A percentile compares a stretch with the other conserved stretches of the same genome.
These are phyloP conservation scores for Halcyon leucocephala DNA, from an alignment of 2,797 vertebrate species.

Conservation along the genomic window DNA sequence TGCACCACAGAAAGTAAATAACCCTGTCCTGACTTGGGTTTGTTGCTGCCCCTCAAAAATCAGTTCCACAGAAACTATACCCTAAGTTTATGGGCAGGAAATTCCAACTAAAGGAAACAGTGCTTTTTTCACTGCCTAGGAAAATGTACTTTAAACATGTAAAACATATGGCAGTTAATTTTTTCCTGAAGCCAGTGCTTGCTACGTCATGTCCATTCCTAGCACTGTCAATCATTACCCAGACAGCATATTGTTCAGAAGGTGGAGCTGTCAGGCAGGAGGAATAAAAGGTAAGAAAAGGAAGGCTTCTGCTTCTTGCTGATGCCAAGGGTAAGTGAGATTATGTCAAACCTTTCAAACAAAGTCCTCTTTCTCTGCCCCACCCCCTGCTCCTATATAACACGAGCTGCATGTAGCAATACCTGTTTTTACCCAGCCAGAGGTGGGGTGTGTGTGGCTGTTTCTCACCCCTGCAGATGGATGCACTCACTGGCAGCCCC, in stretches of 20 bases:
- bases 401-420: neutral
- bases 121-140: neutral
- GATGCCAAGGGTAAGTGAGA: constrained; percentile 39
- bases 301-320: constrained; percentile 50
- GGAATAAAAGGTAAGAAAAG: constrained; percentile 30
- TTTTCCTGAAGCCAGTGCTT: neutral
- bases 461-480: constrained; percentile 20
- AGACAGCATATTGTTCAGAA: constrained; percentile 55
- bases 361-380: constrained; percentile 19
- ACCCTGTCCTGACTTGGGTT: neutral
- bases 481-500: neutral
- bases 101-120: neutral
- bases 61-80: neutral
- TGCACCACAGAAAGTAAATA: neutral
- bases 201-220: neutral
- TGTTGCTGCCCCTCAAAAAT: neutral
- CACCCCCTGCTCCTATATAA: constrained; percentile 73
- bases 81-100: neutral
- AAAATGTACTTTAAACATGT: neutral
- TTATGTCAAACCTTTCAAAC: constrained; percentile 35
- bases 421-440: constrained; percentile 2
- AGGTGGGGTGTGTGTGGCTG: neutral
- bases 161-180: neutral
- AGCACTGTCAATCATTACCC: constrained; percentile 75
- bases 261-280: constrained; percentile 66